A percentile compares a stretch with the other conserved stretches of the same genome.
Evolutionary conservation across 2,888 invertebrate genomes (phyloP).

Genomic region (Volucella zonaria): DNA sequence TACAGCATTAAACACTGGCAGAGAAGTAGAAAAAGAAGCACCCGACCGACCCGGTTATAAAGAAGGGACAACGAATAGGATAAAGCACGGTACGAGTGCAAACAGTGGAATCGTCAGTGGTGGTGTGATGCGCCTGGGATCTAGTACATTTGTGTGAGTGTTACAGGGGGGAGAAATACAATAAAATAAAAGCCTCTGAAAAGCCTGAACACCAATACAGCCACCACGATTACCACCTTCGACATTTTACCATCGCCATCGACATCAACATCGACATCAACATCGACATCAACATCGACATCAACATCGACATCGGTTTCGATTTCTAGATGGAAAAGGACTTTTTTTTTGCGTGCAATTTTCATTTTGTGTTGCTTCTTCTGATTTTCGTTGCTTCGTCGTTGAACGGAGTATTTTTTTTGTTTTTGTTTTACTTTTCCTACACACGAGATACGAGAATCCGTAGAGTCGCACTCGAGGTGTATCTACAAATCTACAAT

Average conservation of each 20-base stretch:
- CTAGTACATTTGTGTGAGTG: constrained; percentile 48
- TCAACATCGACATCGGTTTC: constrained; percentile 61
- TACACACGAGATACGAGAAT: constrained; percentile 27
- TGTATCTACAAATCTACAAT: constrained; percentile 51
- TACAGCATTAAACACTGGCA: constrained; percentile 13
- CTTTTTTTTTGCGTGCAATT: constrained; percentile 59
- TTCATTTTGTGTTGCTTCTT: constrained; percentile 60
- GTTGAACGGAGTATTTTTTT: background rate
- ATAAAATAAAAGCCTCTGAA: constrained; percentile 36
- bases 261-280: too few relatives aligned
- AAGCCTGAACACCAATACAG: constrained; percentile 3
- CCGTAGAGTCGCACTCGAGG: constrained; percentile 4
- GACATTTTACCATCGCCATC: too few relatives aligned
- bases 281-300: constrained; percentile 11
- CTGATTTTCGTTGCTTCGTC: constrained; percentile 34
- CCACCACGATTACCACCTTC: constrained; percentile 13
- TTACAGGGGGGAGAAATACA: constrained; percentile 36
- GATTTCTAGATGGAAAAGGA: constrained; percentile 68
- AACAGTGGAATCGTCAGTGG: constrained; percentile 16
- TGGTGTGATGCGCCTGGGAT: constrained; percentile 71
- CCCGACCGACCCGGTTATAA: too few relatives aligned
- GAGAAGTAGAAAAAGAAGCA: background rate
- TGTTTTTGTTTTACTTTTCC: constrained; percentile 23
- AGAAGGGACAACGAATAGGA: too few relatives aligned
- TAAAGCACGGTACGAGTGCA: too few relatives aligned